Percentiles rank a stretch among this genome's conserved stretches.
These are phyloP conservation scores for Zaprionus lineosus DNA, from an alignment of 2,888 invertebrate species.

Conservation along the genomic window DNA sequence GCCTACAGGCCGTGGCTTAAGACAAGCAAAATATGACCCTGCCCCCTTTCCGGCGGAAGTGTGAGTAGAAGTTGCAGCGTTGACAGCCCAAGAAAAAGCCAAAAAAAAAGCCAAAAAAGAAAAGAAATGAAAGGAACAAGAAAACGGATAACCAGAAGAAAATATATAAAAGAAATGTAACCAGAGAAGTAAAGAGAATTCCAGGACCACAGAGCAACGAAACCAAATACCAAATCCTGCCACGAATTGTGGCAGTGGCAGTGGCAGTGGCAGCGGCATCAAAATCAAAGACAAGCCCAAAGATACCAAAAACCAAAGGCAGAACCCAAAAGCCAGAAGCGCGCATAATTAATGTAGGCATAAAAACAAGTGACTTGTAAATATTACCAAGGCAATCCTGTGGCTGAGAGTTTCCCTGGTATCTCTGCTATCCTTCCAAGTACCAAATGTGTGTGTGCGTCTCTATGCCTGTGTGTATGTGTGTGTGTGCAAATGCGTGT, in stretches of 20 bases:
- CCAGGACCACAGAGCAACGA: conserved; percentile 8
- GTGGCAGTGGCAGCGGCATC: conserved; percentile 36
- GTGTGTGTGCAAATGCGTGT: conserved; percentile 12
- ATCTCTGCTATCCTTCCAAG: neutral
- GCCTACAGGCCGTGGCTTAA: conserved; percentile 39
- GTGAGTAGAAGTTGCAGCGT: conserved; percentile 20
- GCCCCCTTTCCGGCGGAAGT: conserved; percentile 44
- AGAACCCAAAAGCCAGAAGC: conserved; percentile 48
- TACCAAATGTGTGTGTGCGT: conserved; percentile 9
- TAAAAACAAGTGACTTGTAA: conserved; percentile 80
- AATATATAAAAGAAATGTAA: neutral
- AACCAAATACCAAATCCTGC: conserved; percentile 58
- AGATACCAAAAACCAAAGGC: conserved; percentile 62
- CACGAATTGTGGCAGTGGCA: conserved; percentile 62
- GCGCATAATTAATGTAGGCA: conserved; percentile 79
- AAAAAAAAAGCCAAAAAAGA: conserved; percentile 3
- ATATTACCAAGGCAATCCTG: conserved; percentile 71
- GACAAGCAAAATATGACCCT: conserved; percentile 39
- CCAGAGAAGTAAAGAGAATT: conserved; percentile 10
- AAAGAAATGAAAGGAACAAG: neutral
- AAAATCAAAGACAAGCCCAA: conserved; percentile 69
- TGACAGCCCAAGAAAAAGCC: conserved; percentile 33
- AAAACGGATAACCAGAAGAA: neutral
- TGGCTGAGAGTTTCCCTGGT: conserved; percentile 39
- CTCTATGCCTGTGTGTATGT: conserved; percentile 15